Evolutionary conservation across 1,140 invertebrate genomes (phyloP), one percentile per base, ranked within the genome.

Genomic region (Neodiprion pinetum): DNA sequence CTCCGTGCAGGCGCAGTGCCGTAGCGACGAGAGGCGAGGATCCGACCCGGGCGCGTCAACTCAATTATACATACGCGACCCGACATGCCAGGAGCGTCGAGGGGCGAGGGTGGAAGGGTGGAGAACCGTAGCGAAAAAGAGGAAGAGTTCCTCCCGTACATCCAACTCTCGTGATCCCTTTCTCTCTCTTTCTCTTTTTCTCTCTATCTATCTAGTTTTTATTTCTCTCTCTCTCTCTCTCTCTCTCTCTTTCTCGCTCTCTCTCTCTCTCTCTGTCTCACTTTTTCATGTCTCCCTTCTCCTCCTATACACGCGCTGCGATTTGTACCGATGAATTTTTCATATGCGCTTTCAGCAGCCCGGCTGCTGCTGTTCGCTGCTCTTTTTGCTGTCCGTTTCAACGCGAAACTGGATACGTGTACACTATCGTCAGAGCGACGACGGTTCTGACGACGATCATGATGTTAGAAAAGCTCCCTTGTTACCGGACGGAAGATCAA

Each of bases 31-130:
- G 9, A 5, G n/a, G 53, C 53, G 11, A 17, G 53, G 53, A 61
- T 61, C 53, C 53, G n/a, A 61, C 23, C 48, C 40, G 47, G n/a
- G 21, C 48, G 67, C 70, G 70, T 71, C 70, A 50, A 71, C 70
- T 71, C 70, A 50, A 71, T 71, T 48, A 71, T 71, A 71, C 70
- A 71, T 50, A 50, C 21, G 70, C 40, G 21, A 71, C 53, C 53
- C 53, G 53, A 61, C 53, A 61, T 61, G 11, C 53, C 53, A 61
- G 53, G 53, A 61, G n/a, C 7, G 53, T 9, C 47, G 70, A 71
- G 48, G 17, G 17, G 47, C 8, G 70, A 71, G 70, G 14, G 11
- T 9, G 47, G 21, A 48, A 14, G 68, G 14, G 12, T 40, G 28
- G 28, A 40, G 5, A 40, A 21, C 28, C 70, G 48, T 40, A 12